A percentile compares a stretch with the other conserved stretches of the same genome.
These are phyloP conservation scores for Anguilla marmorata DNA, from an alignment of 2,797 vertebrate genomes.

Conservation along the genomic window DNA sequence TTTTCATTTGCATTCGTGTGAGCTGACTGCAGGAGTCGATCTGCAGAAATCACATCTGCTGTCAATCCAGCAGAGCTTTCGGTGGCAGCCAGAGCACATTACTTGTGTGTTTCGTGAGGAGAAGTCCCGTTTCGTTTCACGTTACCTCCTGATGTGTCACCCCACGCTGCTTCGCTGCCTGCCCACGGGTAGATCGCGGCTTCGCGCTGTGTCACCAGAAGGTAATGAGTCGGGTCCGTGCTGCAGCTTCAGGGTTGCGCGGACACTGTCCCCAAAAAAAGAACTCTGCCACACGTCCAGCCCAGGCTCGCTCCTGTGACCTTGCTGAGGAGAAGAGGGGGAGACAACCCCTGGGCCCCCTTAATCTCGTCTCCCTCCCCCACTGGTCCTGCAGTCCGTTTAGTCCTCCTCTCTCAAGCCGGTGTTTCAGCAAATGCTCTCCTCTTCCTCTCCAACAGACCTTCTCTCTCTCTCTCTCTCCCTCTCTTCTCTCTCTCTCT, in stretches of 20 bases:
- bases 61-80: background rate
- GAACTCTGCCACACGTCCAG: background rate
- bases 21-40: background rate
- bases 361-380: background rate
- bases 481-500: background rate
- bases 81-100: background rate
- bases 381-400: background rate
- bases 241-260: background rate
- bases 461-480: slow-evolving; percentile 24
- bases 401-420: slow-evolving; percentile 38
- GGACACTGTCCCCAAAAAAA: background rate
- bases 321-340: background rate
- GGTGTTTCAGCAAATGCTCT: slow-evolving; percentile 32
- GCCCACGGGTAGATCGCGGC: background rate
- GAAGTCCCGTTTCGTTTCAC: background rate
- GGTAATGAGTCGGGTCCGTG: background rate
- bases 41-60: background rate
- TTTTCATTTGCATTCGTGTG: background rate
- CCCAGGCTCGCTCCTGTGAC: background rate
- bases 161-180: background rate
- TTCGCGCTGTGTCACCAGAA: background rate
- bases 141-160: slow-evolving; percentile 2
- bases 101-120: background rate
- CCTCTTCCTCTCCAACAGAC: slow-evolving; percentile 37
- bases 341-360: background rate